Percentiles rank a stretch among this genome's conserved stretches.
phyloP scores from a whole-genome alignment of 2,797 vertebrate species.

The Dendrocincla tyrannina region DNA sequence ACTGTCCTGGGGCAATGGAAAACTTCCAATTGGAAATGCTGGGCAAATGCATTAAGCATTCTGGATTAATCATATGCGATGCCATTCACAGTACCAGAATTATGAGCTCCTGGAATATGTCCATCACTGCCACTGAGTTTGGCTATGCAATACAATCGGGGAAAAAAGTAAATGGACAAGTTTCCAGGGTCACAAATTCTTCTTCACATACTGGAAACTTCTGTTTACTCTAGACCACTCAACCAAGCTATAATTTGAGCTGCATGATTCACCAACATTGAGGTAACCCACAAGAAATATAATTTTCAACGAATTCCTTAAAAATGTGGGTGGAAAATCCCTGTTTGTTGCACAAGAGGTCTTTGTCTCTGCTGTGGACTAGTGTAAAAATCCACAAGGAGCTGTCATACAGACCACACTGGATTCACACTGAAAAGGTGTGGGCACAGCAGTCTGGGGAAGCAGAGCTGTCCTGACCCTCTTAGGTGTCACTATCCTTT shows the following conservation, averaged over 20 bases:
- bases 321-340: neutral
- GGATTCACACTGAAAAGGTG: neutral
- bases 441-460: neutral
- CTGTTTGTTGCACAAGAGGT: neutral
- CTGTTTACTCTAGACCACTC: neutral
- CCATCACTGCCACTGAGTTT: neutral
- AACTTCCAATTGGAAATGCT: neutral
- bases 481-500: neutral
- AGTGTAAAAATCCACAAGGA: neutral
- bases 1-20: neutral
- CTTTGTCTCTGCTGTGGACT: neutral
- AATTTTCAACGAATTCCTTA: neutral
- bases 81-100: neutral
- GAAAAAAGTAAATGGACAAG: neutral
- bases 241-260: neutral
- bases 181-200: neutral
- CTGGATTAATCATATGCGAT: neutral
- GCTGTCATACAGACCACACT: neutral
- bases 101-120: neutral
- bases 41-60: neutral
- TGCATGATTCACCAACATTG: neutral
- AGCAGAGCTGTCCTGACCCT: neutral
- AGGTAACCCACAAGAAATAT: neutral
- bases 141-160: neutral
- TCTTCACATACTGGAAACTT: constrained; percentile 37